Percentiles rank a stretch among this genome's conserved stretches.
phyloP scores from a whole-genome alignment of 1,140 invertebrate genomes.

The Drosophila saltans region DNA sequence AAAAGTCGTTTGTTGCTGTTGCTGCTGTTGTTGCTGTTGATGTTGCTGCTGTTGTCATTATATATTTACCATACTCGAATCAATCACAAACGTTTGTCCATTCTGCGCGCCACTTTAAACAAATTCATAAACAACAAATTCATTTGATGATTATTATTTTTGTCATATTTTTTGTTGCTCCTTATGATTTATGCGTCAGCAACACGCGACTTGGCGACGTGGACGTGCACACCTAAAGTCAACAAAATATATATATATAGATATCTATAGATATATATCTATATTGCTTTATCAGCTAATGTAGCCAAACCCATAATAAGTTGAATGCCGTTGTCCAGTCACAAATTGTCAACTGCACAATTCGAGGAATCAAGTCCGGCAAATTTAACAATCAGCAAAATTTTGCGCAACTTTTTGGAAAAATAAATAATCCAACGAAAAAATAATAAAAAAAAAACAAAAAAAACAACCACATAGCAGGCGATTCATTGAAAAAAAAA shows the following conservation, averaged over 20 bases:
- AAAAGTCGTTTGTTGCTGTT: conserved; percentile 32
- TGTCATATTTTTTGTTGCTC: conserved; percentile 54
- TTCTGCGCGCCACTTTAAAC: conserved; percentile 75
- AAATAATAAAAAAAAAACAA: neutral
- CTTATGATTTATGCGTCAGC: conserved; percentile 76
- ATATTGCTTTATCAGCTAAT: conserved; percentile 47
- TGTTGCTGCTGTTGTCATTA: conserved; percentile 47
- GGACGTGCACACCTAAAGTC: conserved; percentile 24
- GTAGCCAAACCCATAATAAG: conserved; percentile 40
- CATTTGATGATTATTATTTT: conserved; percentile 72
- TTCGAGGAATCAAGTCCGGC: conserved; percentile 50
- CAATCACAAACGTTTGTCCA: conserved; percentile 60
- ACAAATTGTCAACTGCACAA: conserved; percentile 32
- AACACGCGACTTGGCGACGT: conserved; percentile 64
- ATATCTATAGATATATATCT: conserved; percentile 1
- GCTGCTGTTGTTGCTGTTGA: conserved; percentile 26
- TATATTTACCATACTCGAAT: conserved; percentile 70
- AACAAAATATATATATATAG: conserved; percentile 8
- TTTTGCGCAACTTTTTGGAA: conserved; percentile 69
- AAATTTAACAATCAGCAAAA: conserved; percentile 56
- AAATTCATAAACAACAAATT: conserved; percentile 76
- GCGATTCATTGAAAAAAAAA: conserved; percentile 11
- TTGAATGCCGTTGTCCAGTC: conserved; percentile 44
- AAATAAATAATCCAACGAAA: conserved; percentile 33
- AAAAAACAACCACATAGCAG: conserved; percentile 13